Evolutionary conservation across 2,113 vertebrate genomes (phyloP), one percentile per base, ranked within the genome.

Genomic region (Silurus asotus): DNA sequence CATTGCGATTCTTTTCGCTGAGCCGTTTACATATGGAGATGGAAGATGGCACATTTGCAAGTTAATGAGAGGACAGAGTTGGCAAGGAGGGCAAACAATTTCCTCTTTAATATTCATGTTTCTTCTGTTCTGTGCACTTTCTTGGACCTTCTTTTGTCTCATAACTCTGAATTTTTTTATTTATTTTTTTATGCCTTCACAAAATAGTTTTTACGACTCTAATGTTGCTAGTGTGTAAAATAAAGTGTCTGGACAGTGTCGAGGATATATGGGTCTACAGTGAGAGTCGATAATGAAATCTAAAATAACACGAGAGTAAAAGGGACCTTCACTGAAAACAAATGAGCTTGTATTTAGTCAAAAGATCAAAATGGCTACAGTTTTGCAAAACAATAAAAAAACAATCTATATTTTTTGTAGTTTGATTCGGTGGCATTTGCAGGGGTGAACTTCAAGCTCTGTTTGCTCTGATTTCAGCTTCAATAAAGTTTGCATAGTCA

Each of bases 61-160:
- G 82, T 91, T 90, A 91, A 91, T 90, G 89, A 90, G 90, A 86
- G 61, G 78, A 85, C 53, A 58, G 88, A 89, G 88, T 88, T 87
- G 88, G 89, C 87, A 88, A 90, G 88, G 89, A 92, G 93, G 90
- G 90, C 92, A 93, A 93, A 92, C 89, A 88, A 77, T 88, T 72
- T 89, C 83, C 87, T 91, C 89, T 92, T 94, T 90, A 91, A 94
- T 94, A 94, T 94, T 94, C 91, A 94, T 94, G 88, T 87, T 89
- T 79, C 82, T 90, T 89, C 87, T 92, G 89, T 87, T 87, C 51
- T 84, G 70, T 76, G 67, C 84, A 62, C 82, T 86, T 91, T 75
- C 62, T 64, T 86, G 62, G 85, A 70, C 88, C 85, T 85, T 88
- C 79, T 56, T 65, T 64, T 61, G 55, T 83, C 87, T 74, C 53